Conservation (phyloP, 2,113 vertebrate species). For the Pungitius pungitius region DNA sequence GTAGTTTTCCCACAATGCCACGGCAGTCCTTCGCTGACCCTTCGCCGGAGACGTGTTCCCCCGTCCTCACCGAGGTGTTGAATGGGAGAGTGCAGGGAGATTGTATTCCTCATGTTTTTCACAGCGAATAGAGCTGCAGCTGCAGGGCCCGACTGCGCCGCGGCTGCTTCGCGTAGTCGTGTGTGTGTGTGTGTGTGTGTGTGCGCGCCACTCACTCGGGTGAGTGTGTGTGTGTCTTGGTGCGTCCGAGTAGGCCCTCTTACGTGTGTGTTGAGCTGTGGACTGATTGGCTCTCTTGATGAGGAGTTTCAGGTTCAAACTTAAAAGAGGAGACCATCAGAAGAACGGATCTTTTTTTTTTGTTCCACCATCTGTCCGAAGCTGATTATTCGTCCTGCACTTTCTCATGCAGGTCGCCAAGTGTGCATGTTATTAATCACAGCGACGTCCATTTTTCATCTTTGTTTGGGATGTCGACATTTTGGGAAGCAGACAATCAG, state of each 20-base stretch:
- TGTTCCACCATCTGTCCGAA: conserved; percentile 4
- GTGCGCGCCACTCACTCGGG: not conserved
- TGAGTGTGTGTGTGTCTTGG: conserved; percentile 2
- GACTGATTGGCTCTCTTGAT: conserved; percentile 40
- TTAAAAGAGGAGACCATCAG: not conserved
- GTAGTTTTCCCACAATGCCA: conserved; percentile 24
- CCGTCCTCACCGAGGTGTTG: conserved; percentile 32
- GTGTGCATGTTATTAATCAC: not conserved
- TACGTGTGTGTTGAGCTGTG: conserved; percentile 44
- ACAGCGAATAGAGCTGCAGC: conserved; percentile 62
- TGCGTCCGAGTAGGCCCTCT: conserved; percentile 21
- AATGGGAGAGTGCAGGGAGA: conserved; percentile 42
- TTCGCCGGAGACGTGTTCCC: conserved; percentile 28
- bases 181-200: conserved; percentile 9
- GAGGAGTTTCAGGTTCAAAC: conserved; percentile 17
- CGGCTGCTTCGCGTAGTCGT: conserved; percentile 46
- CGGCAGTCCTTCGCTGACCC: conserved; percentile 5
- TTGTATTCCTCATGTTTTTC: conserved; percentile 51
- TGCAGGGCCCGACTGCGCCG: conserved; percentile 48
- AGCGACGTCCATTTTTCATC: too few relatives aligned
- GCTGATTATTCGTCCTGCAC: not conserved
- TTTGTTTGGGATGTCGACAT: not conserved
- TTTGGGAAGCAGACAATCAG: not conserved
- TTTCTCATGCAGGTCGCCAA: not conserved
- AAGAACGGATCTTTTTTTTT: not conserved